A percentile compares a stretch with the other conserved stretches of the same genome.
Evolutionary conservation across 2,797 vertebrate species (phyloP).

Genomic region (Squalus acanthias): DNA sequence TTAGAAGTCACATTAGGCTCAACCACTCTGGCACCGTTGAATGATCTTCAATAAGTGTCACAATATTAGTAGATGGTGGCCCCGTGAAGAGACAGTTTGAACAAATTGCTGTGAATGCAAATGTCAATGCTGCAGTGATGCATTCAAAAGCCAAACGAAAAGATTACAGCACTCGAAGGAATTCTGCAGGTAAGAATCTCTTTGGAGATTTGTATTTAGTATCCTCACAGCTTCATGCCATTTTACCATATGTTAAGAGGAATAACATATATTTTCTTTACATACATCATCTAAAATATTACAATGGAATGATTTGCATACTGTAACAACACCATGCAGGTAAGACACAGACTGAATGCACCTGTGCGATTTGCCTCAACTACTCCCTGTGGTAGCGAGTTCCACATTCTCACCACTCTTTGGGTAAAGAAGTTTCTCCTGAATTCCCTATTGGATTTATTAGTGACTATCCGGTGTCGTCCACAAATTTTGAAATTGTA

Average conservation of each 20-base stretch:
- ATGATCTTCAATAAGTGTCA: conserved; percentile 63
- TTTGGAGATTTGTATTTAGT: neutral
- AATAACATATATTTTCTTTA: neutral
- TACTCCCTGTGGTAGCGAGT: neutral
- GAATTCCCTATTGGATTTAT: no score
- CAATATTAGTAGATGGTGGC: conserved; percentile 54
- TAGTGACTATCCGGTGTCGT: neutral
- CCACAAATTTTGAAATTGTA: neutral
- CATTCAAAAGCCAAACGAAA: conserved; percentile 47
- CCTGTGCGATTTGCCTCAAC: neutral
- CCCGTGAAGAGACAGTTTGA: conserved; percentile 64
- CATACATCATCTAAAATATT: neutral
- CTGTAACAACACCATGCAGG: neutral
- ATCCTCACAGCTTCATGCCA: neutral
- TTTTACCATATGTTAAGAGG: neutral
- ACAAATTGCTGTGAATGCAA: conserved; percentile 49
- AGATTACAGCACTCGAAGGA: conserved; percentile 52
- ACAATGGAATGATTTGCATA: neutral
- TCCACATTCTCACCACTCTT: no score
- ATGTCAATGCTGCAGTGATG: conserved; percentile 54
- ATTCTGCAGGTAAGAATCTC: conserved; percentile 57
- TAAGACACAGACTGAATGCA: neutral
- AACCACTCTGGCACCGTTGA: conserved; percentile 54
- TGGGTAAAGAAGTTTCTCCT: no score
- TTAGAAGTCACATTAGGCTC: conserved; percentile 56